Percentiles rank a stretch among this genome's conserved stretches.
These are phyloP conservation scores for Ptilorrhoa leucosticta DNA, from an alignment of 2,113 vertebrate genomes.

Conservation along the genomic window DNA sequence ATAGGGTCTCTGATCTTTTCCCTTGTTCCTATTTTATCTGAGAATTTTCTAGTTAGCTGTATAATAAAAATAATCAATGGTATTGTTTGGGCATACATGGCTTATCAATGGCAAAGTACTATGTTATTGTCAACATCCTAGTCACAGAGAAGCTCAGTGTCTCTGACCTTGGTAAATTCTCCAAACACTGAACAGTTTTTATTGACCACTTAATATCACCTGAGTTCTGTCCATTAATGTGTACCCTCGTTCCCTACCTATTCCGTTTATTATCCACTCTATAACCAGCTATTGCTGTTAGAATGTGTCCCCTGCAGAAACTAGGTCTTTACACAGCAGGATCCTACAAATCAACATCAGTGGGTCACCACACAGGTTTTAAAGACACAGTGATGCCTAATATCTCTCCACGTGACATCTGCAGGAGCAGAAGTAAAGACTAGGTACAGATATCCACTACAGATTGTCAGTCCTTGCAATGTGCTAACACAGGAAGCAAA, in stretches of 20 bases:
- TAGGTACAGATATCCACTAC: constrained; percentile 17
- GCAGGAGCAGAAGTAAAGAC: constrained; percentile 67
- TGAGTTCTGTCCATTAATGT: constrained; percentile 65
- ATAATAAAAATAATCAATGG: background rate
- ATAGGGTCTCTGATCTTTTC: background rate
- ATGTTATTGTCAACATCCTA: constrained; percentile 29
- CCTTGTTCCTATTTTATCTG: background rate
- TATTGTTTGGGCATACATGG: background rate
- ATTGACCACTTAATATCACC: constrained; percentile 72
- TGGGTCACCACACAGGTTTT: constrained; percentile 69
- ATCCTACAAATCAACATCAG: constrained; percentile 73
- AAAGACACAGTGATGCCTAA: constrained; percentile 69
- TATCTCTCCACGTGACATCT: constrained; percentile 68
- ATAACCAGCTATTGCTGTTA: constrained; percentile 68
- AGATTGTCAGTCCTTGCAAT: constrained; percentile 18
- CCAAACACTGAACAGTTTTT: constrained; percentile 62
- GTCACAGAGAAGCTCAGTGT: background rate
- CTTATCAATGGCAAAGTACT: background rate
- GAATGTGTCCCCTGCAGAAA: constrained; percentile 72
- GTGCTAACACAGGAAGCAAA: background rate
- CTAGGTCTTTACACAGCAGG: constrained; percentile 80
- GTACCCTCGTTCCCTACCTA: constrained; percentile 57
- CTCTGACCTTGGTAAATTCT: constrained; percentile 78
- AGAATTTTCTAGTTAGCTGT: background rate
- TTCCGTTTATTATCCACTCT: constrained; percentile 74